Percentiles rank a stretch among this genome's conserved stretches.
Conservation (phyloP, 2,113 vertebrate species). For the Pseudopipra pipra region DNA sequence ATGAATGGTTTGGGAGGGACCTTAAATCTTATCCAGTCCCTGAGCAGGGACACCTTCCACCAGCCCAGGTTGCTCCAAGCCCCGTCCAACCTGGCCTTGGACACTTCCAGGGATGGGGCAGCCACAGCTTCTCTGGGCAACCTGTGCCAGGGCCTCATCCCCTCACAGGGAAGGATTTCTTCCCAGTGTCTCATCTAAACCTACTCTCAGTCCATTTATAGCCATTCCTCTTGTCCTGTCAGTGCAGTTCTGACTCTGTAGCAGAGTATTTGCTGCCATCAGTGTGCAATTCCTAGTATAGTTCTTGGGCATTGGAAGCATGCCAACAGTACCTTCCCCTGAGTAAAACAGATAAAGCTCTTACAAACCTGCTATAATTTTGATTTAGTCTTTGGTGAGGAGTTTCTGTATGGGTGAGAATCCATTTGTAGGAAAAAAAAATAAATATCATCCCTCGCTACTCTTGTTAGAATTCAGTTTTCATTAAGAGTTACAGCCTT, state of each 20-base stretch:
- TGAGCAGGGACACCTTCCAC: neutral
- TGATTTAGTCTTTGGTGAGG: neutral
- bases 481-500: neutral
- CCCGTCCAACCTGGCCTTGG: neutral
- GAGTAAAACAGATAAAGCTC: neutral
- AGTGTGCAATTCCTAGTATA: neutral
- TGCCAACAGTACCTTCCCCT: neutral
- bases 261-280: neutral
- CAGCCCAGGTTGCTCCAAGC: neutral
- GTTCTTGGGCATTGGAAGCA: neutral
- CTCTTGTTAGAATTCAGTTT: constrained; percentile 23
- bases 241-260: neutral
- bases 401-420: neutral
- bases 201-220: neutral
- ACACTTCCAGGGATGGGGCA: neutral
- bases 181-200: neutral
- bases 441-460: neutral
- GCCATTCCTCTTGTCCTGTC: neutral
- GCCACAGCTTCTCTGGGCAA: neutral
- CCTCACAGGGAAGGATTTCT: neutral
- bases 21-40: neutral
- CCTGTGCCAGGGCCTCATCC: neutral
- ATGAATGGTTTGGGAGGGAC: neutral
- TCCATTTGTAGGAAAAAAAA: neutral
- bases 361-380: neutral